Percentiles rank a stretch among this genome's conserved stretches.
phyloP scores from a whole-genome alignment of 1,140 invertebrate species.

The Vanessa atalanta region DNA sequence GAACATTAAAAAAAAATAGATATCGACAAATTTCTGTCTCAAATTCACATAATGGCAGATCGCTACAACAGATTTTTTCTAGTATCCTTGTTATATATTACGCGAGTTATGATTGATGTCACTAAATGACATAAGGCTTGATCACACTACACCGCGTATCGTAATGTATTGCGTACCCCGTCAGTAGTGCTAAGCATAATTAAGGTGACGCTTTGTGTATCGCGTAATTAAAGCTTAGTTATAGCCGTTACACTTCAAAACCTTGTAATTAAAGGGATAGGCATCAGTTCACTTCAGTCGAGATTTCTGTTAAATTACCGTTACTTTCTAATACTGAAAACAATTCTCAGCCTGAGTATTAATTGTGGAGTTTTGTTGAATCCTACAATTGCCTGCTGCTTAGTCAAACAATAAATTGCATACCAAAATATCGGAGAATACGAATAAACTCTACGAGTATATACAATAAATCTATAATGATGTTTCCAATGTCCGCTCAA shows the following conservation, averaged over 20 bases:
- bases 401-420: not conserved
- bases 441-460: no score
- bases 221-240: not conserved
- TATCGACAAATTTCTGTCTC: no score
- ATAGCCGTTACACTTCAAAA: conserved; percentile 11
- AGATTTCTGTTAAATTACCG: conserved; percentile 5
- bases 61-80: no score
- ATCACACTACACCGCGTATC: not conserved
- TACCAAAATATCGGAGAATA: no score
- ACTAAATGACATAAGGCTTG: no score
- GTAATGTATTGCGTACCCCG: not conserved
- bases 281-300: conserved; percentile 5
- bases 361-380: not conserved
- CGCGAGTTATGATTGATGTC: no score
- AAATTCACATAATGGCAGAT: no score
- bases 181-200: conserved; percentile 22
- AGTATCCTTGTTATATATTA: no score
- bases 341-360: not conserved
- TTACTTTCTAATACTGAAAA: not conserved
- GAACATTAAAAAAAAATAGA: no score
- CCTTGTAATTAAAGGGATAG: conserved; percentile 19
- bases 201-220: conserved; percentile 18
- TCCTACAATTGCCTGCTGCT: not conserved
- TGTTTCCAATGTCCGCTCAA: not conserved
- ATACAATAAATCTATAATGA: no score